Evolutionary conservation across 2,113 vertebrate genomes (phyloP), one percentile per base, ranked within the genome.

Genomic region (Chamaea fasciata): DNA sequence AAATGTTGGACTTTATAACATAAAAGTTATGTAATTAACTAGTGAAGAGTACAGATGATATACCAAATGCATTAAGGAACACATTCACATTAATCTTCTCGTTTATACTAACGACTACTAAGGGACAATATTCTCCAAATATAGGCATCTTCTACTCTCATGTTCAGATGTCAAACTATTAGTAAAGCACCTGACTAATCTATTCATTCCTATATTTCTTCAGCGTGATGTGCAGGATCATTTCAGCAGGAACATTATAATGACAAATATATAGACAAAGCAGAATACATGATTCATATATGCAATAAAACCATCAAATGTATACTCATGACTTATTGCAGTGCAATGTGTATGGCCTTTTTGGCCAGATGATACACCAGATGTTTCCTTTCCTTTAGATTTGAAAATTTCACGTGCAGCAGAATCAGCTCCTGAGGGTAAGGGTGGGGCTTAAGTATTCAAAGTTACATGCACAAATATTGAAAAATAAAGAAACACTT

Each of bases 281-380:
- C 70, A 95, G 74, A 90, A 97, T 94, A 93, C 84, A 92, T 97
- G 97, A 98, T 90, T 98, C 96, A 98, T 84, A 94, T 89, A 75
- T 2, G 62, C 87, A 98, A 96, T 98, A 98, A 98, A 98, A 95
- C 31, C 69, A 92, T 96, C 90, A 63, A 79, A 87, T 93, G 12
- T 59, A 94, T 92, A 62, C 93, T 65, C 52, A 52, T 97, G 97
- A 97, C 95, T 97, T 96, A 96, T 30, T 90, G 95, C 87, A 73
- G 81, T 67, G 89, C 70, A 92, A 83, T 24, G 10, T 9, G 4
- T 67, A 83, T 59, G 55, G 69, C 20, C 78, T 67, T 83, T 88
- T 93, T 95, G 90, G 87, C 94, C 94, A 84, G 96, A 84, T 68
- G 69, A 95, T 75, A 68, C 69, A 94, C 95, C 98, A 98, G 97